Evolutionary conservation across 2,888 invertebrate genomes (phyloP).

Genomic region (Pimpla rufipes): DNA sequence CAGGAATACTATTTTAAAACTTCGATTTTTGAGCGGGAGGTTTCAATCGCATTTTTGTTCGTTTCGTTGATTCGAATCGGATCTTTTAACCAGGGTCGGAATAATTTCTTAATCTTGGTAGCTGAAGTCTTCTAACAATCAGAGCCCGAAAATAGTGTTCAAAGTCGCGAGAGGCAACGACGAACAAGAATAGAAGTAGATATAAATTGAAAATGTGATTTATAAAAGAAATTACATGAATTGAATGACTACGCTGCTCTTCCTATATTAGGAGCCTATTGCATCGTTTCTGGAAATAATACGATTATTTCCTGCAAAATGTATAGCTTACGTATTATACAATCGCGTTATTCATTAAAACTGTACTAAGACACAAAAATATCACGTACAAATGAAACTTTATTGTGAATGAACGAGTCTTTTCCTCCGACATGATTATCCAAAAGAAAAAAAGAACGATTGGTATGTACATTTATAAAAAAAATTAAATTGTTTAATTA

Average conservation of each 20-base stretch:
- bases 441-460: slow-evolving; percentile 15
- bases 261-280: not conserved
- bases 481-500: slow-evolving; percentile 10
- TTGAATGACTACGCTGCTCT: not conserved
- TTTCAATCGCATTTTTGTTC: no score
- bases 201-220: not conserved
- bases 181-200: not conserved
- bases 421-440: slow-evolving; percentile 15
- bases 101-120: no score
- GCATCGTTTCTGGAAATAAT: not conserved
- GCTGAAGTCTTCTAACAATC: not conserved
- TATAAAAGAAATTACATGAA: not conserved
- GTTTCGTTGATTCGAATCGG: no score
- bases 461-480: slow-evolving; percentile 34
- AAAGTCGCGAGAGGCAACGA: not conserved
- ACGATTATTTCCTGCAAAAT: not conserved
- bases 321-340: not conserved
- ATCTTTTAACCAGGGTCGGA: not conserved
- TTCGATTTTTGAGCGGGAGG: no score
- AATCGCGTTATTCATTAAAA: not conserved
- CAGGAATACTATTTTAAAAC: no score
- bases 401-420: slow-evolving; percentile 27
- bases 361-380: not conserved
- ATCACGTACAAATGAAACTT: slow-evolving; percentile 37
- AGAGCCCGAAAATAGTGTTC: not conserved